Conservation (phyloP, 2,888 invertebrate genomes). For the Tenodera sinensis region DNA sequence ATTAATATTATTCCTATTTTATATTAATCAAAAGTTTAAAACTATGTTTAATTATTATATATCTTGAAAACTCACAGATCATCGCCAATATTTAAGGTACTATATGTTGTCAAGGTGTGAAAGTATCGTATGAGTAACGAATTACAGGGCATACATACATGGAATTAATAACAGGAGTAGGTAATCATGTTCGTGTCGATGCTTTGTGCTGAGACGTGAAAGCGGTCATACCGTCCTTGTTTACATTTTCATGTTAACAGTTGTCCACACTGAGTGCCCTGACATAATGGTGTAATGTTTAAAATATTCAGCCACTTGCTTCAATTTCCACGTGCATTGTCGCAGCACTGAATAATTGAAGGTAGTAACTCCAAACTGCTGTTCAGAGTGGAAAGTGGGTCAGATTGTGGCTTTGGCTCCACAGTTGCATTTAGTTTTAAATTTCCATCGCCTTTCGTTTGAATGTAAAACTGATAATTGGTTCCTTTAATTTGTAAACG, state of each 20-base stretch:
- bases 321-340: background rate
- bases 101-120: too few relatives aligned
- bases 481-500: background rate
- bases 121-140: too few relatives aligned
- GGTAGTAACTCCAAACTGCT: background rate
- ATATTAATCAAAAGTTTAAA: too few relatives aligned
- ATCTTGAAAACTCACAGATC: too few relatives aligned
- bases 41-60: too few relatives aligned
- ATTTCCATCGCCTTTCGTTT: background rate
- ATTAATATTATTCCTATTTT: too few relatives aligned
- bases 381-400: background rate
- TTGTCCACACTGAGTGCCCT: background rate
- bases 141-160: too few relatives aligned
- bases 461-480: background rate
- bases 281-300: background rate
- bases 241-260: background rate
- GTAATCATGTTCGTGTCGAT: background rate
- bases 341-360: background rate
- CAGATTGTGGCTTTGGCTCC: background rate
- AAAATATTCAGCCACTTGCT: background rate
- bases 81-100: too few relatives aligned
- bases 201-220: background rate
- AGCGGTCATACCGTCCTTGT: background rate
- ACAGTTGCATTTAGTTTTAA: background rate
- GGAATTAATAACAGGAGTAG: too few relatives aligned